Percentiles rank a stretch among this genome's conserved stretches.
phyloP scores from a whole-genome alignment of 2,113 vertebrate genomes.

The Octodon degus region DNA sequence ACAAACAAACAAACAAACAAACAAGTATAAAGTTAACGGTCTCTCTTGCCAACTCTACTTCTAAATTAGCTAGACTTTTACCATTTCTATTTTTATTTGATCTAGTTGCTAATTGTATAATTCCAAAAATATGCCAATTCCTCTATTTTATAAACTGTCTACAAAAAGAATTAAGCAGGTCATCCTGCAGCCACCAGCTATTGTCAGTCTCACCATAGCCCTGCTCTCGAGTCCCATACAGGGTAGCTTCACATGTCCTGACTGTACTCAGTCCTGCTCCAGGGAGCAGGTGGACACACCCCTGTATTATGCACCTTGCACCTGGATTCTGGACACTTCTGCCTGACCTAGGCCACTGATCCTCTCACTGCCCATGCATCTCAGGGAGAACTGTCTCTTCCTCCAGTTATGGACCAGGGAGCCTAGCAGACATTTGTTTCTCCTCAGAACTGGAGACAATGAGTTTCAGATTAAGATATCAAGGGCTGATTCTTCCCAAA shows the following conservation, averaged over 20 bases:
- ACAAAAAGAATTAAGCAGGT: background rate
- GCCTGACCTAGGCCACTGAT: background rate
- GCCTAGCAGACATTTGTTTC: background rate
- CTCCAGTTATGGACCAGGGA: background rate
- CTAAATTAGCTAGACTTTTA: background rate
- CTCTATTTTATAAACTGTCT: background rate
- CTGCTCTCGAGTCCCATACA: background rate
- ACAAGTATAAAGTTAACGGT: background rate
- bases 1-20: background rate
- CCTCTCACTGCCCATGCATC: background rate
- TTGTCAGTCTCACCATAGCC: background rate
- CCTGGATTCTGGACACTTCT: background rate
- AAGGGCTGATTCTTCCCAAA: background rate
- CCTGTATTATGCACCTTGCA: background rate
- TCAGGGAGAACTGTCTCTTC: background rate
- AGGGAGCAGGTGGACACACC: background rate
- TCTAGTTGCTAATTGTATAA: slow-evolving; percentile 1
- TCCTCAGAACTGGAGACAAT: too few relatives aligned
- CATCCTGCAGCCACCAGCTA: background rate
- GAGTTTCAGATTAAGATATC: background rate
- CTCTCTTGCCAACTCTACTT: background rate
- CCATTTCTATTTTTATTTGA: background rate
- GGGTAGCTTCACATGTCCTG: background rate
- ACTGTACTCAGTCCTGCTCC: background rate
- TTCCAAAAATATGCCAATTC: background rate